Percentiles rank a stretch among this genome's conserved stretches.
These are phyloP conservation scores for Eupithecia subfuscata DNA, from an alignment of 2,888 invertebrate species.

Conservation along the genomic window DNA sequence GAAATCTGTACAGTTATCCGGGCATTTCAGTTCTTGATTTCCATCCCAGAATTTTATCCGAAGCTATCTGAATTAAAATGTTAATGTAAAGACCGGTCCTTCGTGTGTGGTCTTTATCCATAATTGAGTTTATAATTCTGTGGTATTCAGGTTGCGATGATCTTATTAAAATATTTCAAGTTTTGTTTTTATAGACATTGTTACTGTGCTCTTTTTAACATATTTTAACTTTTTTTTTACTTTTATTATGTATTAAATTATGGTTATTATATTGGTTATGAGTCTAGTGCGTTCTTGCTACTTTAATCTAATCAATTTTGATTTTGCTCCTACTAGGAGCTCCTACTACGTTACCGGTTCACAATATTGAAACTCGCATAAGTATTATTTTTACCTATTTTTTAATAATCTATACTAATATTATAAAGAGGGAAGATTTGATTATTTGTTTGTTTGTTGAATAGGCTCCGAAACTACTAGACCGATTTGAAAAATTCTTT, in stretches of 20 bases:
- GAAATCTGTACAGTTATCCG: background rate
- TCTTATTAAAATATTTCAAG: background rate
- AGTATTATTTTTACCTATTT: background rate
- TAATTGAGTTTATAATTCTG: conserved; percentile 7
- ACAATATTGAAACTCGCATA: background rate
- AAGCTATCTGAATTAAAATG: conserved; percentile 19
- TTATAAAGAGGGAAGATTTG: too few relatives aligned
- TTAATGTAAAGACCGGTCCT: conserved; percentile 21
- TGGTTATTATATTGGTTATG: too few relatives aligned
- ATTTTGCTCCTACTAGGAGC: too few relatives aligned
- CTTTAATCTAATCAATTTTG: too few relatives aligned
- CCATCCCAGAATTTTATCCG: conserved; percentile 13
- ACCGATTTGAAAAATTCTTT: too few relatives aligned
- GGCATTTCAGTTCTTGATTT: conserved; percentile 1
- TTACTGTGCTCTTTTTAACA: background rate
- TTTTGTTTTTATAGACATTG: background rate
- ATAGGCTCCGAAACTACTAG: too few relatives aligned
- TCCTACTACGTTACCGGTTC: background rate
- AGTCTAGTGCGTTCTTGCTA: too few relatives aligned
- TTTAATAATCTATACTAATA: too few relatives aligned
- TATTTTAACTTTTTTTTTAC: background rate
- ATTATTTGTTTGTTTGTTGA: too few relatives aligned
- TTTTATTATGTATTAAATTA: background rate
- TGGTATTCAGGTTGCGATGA: background rate
- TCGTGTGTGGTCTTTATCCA: conserved; percentile 38